Evolutionary conservation across 2,113 vertebrate genomes (phyloP), one percentile per base, ranked within the genome.

Genomic region (Mionectes macconnelli): DNA sequence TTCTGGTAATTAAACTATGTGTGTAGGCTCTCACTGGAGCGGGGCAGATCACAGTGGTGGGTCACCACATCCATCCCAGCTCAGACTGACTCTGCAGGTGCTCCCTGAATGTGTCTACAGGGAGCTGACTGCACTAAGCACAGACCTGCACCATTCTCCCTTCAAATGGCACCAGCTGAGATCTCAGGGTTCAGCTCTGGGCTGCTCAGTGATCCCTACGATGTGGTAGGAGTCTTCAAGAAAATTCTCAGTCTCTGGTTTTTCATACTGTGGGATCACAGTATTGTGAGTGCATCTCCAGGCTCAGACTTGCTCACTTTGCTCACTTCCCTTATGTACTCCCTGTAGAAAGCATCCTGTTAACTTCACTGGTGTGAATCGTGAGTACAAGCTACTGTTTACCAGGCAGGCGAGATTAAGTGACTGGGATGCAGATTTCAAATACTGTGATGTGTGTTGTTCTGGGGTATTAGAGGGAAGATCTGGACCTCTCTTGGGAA

Each of bases 121-220:
- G 20, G 39, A 52, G 18, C 33, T 44, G 44, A 44, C 57, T 22
- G 40, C 49, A 28, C 44, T 64, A 59, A 53, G 55, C 10, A 24
- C 27, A 60, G 35, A 35, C 15, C 35, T 76, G 56, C 15, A 33
- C 18, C 3, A 1, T 37, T 84, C 4, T 44, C 31, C 31, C 45
- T 37, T n/a, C 24, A n/a, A 16, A 28, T 0, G 5, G 44, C 59
- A 22, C 60, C 82, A 69, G 28, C 22, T 8, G 3, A 4, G 35
- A 4, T 1, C 24, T 40, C 37, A 8, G 3, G 5, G 5, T 11
- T 35, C 44, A 73, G 23, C 69, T 52, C 33, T 24, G 60, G 30
- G 44, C 35, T 83, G 49, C 57, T 76, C 62, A 31, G 53, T 2
- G 3, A 75, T 42, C 44, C 1, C 33, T 56, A 47, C 8, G 63